phyloP scores from a whole-genome alignment of 2,797 vertebrate genomes.

The Halcyon leucocephala region DNA sequence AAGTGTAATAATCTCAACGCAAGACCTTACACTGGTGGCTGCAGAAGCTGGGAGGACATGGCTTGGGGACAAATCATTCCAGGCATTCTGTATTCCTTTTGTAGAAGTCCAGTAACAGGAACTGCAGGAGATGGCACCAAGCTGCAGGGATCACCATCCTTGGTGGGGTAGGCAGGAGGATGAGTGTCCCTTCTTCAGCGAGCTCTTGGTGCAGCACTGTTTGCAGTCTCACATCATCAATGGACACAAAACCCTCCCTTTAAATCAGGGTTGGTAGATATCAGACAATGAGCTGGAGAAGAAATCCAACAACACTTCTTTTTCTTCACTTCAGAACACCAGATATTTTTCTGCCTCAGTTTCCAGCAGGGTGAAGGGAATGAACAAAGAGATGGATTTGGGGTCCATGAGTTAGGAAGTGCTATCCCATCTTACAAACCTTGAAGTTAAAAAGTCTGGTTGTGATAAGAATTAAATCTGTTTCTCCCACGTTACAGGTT shows the following conservation, averaged over 20 bases:
- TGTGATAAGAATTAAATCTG: not conserved
- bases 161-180: not conserved
- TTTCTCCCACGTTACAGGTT: not conserved
- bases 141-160: not conserved
- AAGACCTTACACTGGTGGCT: not conserved
- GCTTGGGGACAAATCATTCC: not conserved
- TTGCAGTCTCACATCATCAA: not conserved
- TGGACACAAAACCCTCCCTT: not conserved
- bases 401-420: not conserved
- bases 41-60: not conserved
- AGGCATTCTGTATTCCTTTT: not conserved
- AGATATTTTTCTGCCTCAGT: not conserved
- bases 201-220: not conserved
- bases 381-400: not conserved
- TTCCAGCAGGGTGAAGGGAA: not conserved
- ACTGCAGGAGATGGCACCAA: not conserved
- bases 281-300: not conserved
- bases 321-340: not conserved
- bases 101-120: not conserved
- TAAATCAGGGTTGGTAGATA: not conserved
- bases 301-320: not conserved
- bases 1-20: not conserved
- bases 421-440: not conserved
- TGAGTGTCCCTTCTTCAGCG: not conserved
- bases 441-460: not conserved